phyloP scores from a whole-genome alignment of 1,140 invertebrate genomes.

The Leptinotarsa lineolata region DNA sequence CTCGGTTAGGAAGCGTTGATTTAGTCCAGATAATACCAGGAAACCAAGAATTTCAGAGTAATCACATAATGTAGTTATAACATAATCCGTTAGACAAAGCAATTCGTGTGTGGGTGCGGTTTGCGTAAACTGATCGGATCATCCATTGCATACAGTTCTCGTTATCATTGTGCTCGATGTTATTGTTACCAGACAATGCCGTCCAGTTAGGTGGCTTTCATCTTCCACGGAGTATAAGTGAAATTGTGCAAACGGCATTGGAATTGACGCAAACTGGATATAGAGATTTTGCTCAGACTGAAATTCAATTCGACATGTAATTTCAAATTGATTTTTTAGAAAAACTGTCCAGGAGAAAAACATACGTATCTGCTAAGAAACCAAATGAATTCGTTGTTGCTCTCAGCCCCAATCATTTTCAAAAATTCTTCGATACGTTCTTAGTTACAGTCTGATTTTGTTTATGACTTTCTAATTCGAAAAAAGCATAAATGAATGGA shows the following conservation, averaged over 20 bases:
- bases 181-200: constrained; percentile 33
- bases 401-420: no score
- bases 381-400: no score
- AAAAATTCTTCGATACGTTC: no score
- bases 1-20: neutral
- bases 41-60: constrained; percentile 25
- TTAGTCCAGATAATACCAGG: constrained; percentile 22
- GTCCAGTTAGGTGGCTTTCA: constrained; percentile 30
- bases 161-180: constrained; percentile 29
- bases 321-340: no score
- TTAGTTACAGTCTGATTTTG: no score
- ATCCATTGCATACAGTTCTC: constrained; percentile 30
- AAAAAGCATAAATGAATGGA: no score
- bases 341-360: no score
- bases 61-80: constrained; percentile 29
- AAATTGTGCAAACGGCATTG: constrained; percentile 15
- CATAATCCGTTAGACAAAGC: constrained; percentile 30
- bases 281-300: neutral
- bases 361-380: no score
- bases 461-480: no score
- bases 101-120: constrained; percentile 28
- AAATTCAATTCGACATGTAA: no score
- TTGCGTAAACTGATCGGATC: constrained; percentile 33
- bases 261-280: neutral
- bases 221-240: constrained; percentile 13